Evolutionary conservation across 2,797 vertebrate species (phyloP), one percentile per base, ranked within the genome.

Genomic region (Stomatorhinus walkeri): DNA sequence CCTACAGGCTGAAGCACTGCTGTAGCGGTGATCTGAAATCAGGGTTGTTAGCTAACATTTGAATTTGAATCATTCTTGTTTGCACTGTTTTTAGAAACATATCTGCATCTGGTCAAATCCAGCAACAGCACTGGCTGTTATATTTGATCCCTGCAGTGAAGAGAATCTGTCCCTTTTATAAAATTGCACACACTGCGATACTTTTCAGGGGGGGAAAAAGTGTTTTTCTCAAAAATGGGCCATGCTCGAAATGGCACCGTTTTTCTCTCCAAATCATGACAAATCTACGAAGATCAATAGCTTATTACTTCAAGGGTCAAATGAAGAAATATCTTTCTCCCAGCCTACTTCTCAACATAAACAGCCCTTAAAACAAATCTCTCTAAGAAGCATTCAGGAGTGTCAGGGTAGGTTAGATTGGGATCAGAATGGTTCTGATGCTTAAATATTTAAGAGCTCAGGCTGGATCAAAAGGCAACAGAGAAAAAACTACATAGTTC

Each of bases 221-320:
- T 24, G 64, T 28, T 84, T 49, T 28, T 84, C 40, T 19, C 43
- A 51, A 51, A 51, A 51, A 51, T 28, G 22, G 19, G 81, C 46
- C 43, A 84, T 24, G 48, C 43, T 84, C 5, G n/a, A 48, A 14
- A 12, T 48, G 43, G 48, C n/a, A 16, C 81, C 8, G 81, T 84
- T 28, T 51, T 46, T 51, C 81, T 48, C 81, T 51, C 43, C 81
- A 51, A 22, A 48, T 84, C 43, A 46, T 49, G 81, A 84, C 43
- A 84, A 84, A 51, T 84, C 81, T 84, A 12, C n/a, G 22, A 46
- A 83, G 54, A 88, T 84, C 81, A 46, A 84, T 84, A 84, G 48
- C 46, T 48, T 84, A 81, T 84, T 51, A 84, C 48, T 84, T 84
- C 46, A 84, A 84, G 81, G 81, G 81, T 84, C 43, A 84, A 51